These are phyloP conservation scores for Crotalus adamanteus DNA, from an alignment of 2,797 vertebrate genomes.

Conservation along the genomic window DNA sequence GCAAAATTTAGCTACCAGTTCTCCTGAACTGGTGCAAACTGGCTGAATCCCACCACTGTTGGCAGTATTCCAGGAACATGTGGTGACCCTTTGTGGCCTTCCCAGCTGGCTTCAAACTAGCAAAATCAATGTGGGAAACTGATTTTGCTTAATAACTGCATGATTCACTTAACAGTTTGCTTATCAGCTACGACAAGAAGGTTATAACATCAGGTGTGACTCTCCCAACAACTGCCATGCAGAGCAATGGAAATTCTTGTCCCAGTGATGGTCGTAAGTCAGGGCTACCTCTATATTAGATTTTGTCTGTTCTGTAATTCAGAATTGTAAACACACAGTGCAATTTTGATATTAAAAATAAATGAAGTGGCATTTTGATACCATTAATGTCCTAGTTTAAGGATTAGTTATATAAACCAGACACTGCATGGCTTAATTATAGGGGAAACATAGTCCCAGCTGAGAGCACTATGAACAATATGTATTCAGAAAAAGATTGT, in stretches of 20 bases:
- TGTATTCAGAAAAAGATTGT: conserved; percentile 51
- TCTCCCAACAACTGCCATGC: too few species aligned
- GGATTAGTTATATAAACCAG: conserved; percentile 20
- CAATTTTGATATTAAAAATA: conserved; percentile 33
- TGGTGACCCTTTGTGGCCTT: background rate
- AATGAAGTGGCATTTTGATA: conserved; percentile 18
- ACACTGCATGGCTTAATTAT: background rate
- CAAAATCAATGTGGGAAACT: background rate
- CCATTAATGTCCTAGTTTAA: conserved; percentile 42
- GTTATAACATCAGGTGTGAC: background rate
- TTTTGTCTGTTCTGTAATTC: conserved; percentile 10
- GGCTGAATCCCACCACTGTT: too few species aligned
- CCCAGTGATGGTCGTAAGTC: background rate
- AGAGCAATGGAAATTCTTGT: background rate
- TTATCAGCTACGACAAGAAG: background rate
- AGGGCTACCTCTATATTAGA: background rate
- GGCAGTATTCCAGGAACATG: background rate
- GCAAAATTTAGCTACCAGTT: too few species aligned
- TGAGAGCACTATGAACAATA: conserved; percentile 31
- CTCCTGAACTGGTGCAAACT: too few species aligned
- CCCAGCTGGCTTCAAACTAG: background rate
- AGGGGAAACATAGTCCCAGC: conserved; percentile 13
- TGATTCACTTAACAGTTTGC: background rate
- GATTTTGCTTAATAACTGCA: background rate
- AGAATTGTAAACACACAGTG: background rate